A percentile compares a stretch with the other conserved stretches of the same genome.
Conservation (phyloP, 2,888 invertebrate species). For the Macroteleia sp. region DNA sequence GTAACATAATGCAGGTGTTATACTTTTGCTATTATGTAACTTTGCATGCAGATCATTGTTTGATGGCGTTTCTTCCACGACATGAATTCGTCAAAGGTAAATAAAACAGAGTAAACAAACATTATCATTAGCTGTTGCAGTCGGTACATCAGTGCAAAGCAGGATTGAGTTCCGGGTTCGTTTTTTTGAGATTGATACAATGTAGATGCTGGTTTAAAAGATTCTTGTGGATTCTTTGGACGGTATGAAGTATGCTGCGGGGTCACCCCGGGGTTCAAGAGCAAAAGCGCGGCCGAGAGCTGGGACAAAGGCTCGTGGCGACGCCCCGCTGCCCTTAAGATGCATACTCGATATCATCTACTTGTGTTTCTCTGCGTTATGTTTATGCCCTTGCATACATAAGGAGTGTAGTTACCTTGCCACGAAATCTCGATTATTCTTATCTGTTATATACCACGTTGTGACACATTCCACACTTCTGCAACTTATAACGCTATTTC, state of each 20-base stretch:
- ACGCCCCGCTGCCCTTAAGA: constrained; percentile 79
- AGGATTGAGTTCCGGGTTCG: constrained; percentile 59
- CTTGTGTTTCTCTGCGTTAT: constrained; percentile 81
- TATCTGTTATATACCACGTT: constrained; percentile 63
- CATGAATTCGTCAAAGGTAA: constrained; percentile 23
- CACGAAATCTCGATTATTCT: constrained; percentile 59
- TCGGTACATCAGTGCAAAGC: constrained; percentile 30
- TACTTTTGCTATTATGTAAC: no score
- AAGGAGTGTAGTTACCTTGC: constrained; percentile 67
- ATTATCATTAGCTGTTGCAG: constrained; percentile 47
- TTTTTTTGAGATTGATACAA: constrained; percentile 67
- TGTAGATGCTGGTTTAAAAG: constrained; percentile 58
- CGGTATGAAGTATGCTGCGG: constrained; percentile 67
- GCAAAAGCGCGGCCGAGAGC: constrained; percentile 74
- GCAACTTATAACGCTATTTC: constrained; percentile 19
- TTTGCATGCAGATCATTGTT: constrained; percentile 7
- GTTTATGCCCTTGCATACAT: constrained; percentile 79
- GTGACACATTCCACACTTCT: constrained; percentile 59
- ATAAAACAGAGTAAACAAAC: constrained; percentile 43
- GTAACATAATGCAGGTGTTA: no score
- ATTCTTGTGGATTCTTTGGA: constrained; percentile 62
- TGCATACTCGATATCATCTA: constrained; percentile 82
- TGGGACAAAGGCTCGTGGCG: constrained; percentile 78
- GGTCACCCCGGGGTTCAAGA: constrained; percentile 70
- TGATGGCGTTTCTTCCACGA: background rate